phyloP scores from a whole-genome alignment of 2,888 invertebrate genomes.

The Drosophila rubida region DNA sequence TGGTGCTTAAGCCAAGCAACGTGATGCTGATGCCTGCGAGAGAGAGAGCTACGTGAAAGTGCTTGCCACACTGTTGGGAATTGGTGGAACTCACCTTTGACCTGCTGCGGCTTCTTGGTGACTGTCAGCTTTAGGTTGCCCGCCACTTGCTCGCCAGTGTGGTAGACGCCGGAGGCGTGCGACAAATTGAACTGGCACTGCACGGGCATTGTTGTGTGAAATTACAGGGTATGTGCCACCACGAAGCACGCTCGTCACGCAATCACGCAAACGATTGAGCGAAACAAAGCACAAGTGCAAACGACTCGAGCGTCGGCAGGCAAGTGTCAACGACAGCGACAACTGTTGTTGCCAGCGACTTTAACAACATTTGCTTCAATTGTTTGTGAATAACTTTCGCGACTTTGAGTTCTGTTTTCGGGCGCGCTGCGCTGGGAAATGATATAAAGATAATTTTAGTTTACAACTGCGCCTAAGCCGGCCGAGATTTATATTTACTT shows the following conservation, averaged over 20 bases:
- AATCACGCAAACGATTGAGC: conserved; percentile 24
- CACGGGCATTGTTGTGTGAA: conserved; percentile 55
- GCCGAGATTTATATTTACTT: conserved; percentile 27
- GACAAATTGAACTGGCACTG: conserved; percentile 66
- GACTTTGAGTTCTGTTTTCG: conserved; percentile 15
- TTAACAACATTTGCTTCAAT: conserved; percentile 29
- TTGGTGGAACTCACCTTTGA: conserved; percentile 73
- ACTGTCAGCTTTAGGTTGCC: conserved; percentile 57
- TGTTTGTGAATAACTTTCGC: conserved; percentile 7
- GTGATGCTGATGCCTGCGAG: conserved; percentile 56
- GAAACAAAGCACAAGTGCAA: conserved; percentile 25
- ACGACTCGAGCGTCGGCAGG: conserved; percentile 27
- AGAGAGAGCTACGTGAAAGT: background rate
- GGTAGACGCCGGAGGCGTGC: conserved; percentile 65
- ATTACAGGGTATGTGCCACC: conserved; percentile 23
- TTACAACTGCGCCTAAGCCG: conserved; percentile 28
- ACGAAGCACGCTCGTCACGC: conserved; percentile 31
- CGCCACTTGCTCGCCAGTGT: conserved; percentile 69
- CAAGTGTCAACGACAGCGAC: conserved; percentile 32
- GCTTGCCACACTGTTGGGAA: background rate
- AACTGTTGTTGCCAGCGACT: conserved; percentile 20
- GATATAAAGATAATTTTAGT: conserved; percentile 51
- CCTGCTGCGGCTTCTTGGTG: conserved; percentile 38
- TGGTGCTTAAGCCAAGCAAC: conserved; percentile 52
- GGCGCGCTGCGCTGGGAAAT: background rate